Percentiles rank a stretch among this genome's conserved stretches.
Evolutionary conservation across 2,888 invertebrate species (phyloP).

Genomic region (Troides oblongomaculatus): DNA sequence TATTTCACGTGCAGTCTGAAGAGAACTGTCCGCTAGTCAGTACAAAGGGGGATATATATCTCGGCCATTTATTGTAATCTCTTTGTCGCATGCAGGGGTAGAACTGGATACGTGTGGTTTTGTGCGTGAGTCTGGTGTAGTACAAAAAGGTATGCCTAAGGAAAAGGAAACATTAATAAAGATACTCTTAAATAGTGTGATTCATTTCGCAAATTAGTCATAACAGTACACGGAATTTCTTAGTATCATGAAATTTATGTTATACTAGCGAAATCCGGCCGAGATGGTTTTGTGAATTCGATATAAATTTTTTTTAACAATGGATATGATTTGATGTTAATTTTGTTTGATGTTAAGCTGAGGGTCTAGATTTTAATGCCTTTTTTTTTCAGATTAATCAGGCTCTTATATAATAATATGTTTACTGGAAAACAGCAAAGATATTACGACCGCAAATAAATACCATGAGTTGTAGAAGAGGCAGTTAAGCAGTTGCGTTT

Average conservation of each 20-base stretch:
- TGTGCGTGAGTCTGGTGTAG: slow-evolving; percentile 21
- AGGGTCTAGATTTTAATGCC: too few relatives aligned
- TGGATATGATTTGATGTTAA: too few relatives aligned
- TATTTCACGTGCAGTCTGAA: slow-evolving; percentile 39
- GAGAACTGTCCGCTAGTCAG: slow-evolving; percentile 44
- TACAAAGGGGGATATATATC: slow-evolving; percentile 52
- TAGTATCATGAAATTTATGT: background rate
- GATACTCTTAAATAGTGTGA: slow-evolving; percentile 14
- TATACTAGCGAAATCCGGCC: background rate
- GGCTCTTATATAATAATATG: too few relatives aligned
- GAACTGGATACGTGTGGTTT: slow-evolving; percentile 50
- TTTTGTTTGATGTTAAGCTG: too few relatives aligned
- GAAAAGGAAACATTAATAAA: slow-evolving; percentile 48
- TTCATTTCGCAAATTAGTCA: background rate
- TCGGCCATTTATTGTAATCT: slow-evolving; percentile 41
- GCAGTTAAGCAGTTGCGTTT: too few relatives aligned
- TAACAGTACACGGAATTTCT: background rate
- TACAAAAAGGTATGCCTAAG: slow-evolving; percentile 34
- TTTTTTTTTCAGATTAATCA: too few relatives aligned
- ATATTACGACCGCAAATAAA: too few relatives aligned
- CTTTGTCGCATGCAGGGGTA: slow-evolving; percentile 41
- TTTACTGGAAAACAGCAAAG: too few relatives aligned
- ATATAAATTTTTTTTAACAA: too few relatives aligned
- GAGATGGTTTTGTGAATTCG: background rate
- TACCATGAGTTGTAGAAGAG: too few relatives aligned